Percentiles rank a stretch among this genome's conserved stretches.
Conservation (phyloP, 1,140 invertebrate genomes). For the Rhyacophila brunnea region DNA sequence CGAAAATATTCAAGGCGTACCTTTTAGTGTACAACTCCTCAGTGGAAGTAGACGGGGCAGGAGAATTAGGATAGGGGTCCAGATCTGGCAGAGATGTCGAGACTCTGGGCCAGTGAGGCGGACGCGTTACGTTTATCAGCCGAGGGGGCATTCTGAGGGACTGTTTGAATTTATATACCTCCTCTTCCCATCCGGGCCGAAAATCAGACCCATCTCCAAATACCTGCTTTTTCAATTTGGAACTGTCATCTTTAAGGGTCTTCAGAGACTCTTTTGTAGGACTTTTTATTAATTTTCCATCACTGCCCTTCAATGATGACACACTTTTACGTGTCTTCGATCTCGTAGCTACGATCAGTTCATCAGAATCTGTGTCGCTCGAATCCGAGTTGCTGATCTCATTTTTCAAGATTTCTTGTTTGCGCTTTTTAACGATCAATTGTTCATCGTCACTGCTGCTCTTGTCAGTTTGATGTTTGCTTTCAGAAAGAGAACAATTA, state of each 20-base stretch:
- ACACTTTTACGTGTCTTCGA: constrained; percentile 45
- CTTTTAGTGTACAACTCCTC: constrained; percentile 38
- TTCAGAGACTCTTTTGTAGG: constrained; percentile 42
- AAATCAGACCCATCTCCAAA: constrained; percentile 75
- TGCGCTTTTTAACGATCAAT: constrained; percentile 29
- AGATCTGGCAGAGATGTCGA: constrained; percentile 75
- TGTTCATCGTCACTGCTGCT: constrained; percentile 33
- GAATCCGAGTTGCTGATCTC: constrained; percentile 23
- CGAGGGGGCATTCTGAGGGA: constrained; percentile 75
- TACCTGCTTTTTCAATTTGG: constrained; percentile 56
- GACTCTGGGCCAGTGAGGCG: constrained; percentile 57
- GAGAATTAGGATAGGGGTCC: constrained; percentile 65
- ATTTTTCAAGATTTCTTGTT: constrained; percentile 25
- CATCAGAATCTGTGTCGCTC: constrained; percentile 48
- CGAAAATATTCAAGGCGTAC: constrained; percentile 39
- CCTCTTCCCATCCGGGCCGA: constrained; percentile 75
- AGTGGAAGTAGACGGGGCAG: constrained; percentile 59
- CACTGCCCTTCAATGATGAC: constrained; percentile 40
- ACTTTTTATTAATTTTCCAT: constrained; percentile 42
- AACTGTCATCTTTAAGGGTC: constrained; percentile 43
- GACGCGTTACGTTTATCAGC: constrained; percentile 71
- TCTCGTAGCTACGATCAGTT: constrained; percentile 44
- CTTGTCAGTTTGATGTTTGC: constrained; percentile 37
- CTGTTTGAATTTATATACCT: constrained; percentile 76
- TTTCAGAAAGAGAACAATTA: constrained; percentile 31